phyloP scores from a whole-genome alignment of 2,888 invertebrate species.

The Protophormia terraenovae region DNA sequence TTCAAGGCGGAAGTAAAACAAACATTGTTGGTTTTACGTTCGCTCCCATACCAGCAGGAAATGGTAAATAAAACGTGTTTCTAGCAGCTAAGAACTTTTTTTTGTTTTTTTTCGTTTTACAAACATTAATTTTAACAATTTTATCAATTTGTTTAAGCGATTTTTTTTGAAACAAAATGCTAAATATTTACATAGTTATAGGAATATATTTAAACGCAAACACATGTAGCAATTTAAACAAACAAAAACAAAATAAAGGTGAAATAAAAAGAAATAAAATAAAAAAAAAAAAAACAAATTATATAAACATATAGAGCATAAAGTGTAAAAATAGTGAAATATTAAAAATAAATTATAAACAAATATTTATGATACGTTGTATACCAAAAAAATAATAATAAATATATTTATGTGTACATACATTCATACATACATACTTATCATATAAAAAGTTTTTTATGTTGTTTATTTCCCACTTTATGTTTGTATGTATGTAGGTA shows the following conservation, averaged over 20 bases:
- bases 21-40: slow-evolving; percentile 20
- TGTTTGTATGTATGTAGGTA: not conserved
- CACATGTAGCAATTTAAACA: slow-evolving; percentile 4
- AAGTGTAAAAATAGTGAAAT: slow-evolving; percentile 18
- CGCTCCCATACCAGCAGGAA: slow-evolving; percentile 45
- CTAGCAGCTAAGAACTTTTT: slow-evolving; percentile 1
- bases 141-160: slow-evolving; percentile 26
- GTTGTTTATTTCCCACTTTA: slow-evolving; percentile 44
- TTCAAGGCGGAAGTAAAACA: slow-evolving; percentile 47
- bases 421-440: not conserved
- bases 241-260: slow-evolving; percentile 17
- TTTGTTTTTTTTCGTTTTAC: not conserved
- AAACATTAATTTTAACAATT: slow-evolving; percentile 38
- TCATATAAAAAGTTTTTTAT: slow-evolving; percentile 18
- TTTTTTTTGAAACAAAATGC: not conserved
- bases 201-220: not conserved
- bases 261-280: no score
- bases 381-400: not conserved
- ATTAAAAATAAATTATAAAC: slow-evolving; percentile 33
- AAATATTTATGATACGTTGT: slow-evolving; percentile 37
- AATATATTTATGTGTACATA: not conserved
- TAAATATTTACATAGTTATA: not conserved
- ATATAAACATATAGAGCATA: slow-evolving; percentile 40
- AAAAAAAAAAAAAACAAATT: slow-evolving; percentile 50
- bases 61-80: slow-evolving; percentile 9